Evolutionary conservation across 1,140 invertebrate species (phyloP), one percentile per base, ranked within the genome.

Genomic region (Papilio aristodemus): DNA sequence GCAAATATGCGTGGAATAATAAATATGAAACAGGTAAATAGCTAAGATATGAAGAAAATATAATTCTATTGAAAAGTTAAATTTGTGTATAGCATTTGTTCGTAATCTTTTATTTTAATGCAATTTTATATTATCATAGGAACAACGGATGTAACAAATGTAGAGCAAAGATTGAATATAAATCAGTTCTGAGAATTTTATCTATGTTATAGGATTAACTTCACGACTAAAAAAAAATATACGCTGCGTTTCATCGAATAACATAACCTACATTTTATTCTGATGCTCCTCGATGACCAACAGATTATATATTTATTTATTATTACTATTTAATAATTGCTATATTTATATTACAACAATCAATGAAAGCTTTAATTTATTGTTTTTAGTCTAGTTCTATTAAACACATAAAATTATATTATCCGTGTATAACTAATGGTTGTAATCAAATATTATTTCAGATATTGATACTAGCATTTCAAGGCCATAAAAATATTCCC

Each of bases 401-500:
- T 6, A 22, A 19, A 19, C 19, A n/a, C 39, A 4, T 17, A 46
- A 46, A 7, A 19, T 43, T n/a, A 14, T 17, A 46, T 19, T 46
- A 46, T 46, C 11, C 0, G 5, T 46, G 7, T 46, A 1, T 46
- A 46, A 46, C 19, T 46, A 10, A 10, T 19, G 17, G 10, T 22
- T 10, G 4, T 19, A 46, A 46, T 19, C 8, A 46, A 46, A 46
- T 22, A 46, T 13, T 43, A 17, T 17, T 54, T 10, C 46, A 54
- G 3, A 54, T 22, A 11, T 54, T 13, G 0, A 54, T 25, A 22
- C 46, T 22, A 4, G 0, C 19, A 11, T 54, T 54, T 74, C 69
- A 74, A 63, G 71, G 73, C 46, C 74, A 75, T 76, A 81, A 80
- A 83, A 88, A 83, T 78, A 73, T 77, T 83, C 78, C 76, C 69